These are phyloP conservation scores for Tethea ocularis DNA, from an alignment of 2,888 invertebrate genomes.

Conservation along the genomic window DNA sequence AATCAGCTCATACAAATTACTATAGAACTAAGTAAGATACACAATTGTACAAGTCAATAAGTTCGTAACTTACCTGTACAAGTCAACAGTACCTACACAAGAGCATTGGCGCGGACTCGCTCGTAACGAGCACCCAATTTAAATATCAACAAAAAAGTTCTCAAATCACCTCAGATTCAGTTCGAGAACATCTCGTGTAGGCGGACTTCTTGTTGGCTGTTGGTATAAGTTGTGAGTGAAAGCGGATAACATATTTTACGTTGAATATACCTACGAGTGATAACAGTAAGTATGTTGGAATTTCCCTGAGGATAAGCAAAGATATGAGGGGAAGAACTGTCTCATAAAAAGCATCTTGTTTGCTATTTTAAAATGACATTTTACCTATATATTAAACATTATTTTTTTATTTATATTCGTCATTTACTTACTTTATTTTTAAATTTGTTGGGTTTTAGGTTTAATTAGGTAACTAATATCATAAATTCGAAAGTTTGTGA, in stretches of 20 bases:
- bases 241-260: slow-evolving; percentile 16
- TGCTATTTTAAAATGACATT: no score
- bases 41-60: background rate
- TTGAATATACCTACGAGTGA: no score
- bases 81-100: slow-evolving; percentile 17
- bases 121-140: slow-evolving; percentile 73
- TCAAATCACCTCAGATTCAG: slow-evolving; percentile 76
- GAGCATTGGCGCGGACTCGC: slow-evolving; percentile 33
- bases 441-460: no score
- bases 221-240: slow-evolving; percentile 33
- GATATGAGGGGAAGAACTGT: no score
- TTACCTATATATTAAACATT: no score
- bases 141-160: slow-evolving; percentile 76
- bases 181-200: slow-evolving; percentile 74
- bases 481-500: no score
- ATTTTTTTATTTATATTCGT: no score
- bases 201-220: slow-evolving; percentile 63
- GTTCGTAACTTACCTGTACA: slow-evolving; percentile 12
- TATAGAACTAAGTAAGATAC: background rate
- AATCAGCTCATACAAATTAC: background rate
- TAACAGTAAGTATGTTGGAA: no score
- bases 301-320: no score
- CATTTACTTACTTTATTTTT: no score
- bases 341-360: no score
- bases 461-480: no score